Base-by-base conservation (phyloP, 1,140 invertebrate genomes). In the Drosophila littoralis region DNA sequence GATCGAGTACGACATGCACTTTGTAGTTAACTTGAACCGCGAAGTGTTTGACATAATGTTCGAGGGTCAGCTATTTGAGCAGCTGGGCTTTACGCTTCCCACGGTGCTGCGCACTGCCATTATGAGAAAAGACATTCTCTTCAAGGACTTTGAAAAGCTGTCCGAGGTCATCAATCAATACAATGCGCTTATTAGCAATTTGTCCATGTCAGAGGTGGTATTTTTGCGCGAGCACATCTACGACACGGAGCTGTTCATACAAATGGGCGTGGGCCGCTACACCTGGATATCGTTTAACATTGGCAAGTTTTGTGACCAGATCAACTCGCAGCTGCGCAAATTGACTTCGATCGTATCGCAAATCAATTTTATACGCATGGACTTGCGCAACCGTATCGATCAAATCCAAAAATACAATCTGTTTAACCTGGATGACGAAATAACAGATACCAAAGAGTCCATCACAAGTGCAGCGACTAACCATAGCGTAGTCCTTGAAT, bases 251-350 rank as follows among this genome's bases (percentile, higher is more conserved):
- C 94, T 95, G 22, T 94, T 95, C 45, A 96, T 98, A 57, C 94
- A 96, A 64, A 96, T 96, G 28, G 97, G 97, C 7, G 91, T 96
- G 0, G 95, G 95, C 6, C 94, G 97, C 33, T 95, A 97, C 33
- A 97, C 96, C 59, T 98, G 97, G 97, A 96, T 95, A 68, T 97
- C 96, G 0, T 93, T 98, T 3, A 95, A 95, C 10, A 97, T 98
- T 48, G 93, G 93, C 38, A 96, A 97, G 57, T 98, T 96, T 85
- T 94, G 95, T 10, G 74, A 92, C 0, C 93, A 93, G 22, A 96
- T 95, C 48, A 84, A 88, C 13, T 78, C 72, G 0, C 90, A 94
- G 60, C 64, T 95, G 10, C 94, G 94, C 33, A 94, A 94, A 78
- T 93, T 97, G 59, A 93, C 93, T 40, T 95, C 95, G 0, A 93